Base-by-base conservation (phyloP, 1,140 invertebrate genomes). In the Drosophila sturtevanti region DNA sequence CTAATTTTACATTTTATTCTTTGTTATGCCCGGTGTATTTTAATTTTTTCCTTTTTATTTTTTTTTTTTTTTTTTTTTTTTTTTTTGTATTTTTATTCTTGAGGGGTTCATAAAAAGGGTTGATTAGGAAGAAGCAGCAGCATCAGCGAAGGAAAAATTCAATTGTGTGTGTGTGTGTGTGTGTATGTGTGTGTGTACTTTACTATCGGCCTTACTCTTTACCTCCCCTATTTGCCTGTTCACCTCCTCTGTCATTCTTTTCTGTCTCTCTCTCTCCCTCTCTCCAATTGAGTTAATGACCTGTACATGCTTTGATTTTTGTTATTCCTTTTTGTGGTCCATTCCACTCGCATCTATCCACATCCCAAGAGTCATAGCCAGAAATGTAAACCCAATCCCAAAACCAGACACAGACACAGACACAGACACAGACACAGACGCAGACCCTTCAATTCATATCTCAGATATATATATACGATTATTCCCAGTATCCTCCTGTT, bases 1-100 rank as follows among this genome's bases (percentile, higher is more conserved):
- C 79, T 87, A 89, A 87, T 89, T 89, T 87, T 77, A 82, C 82
- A 87, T 87, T 79, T 89, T 89, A 82, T 89, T 87, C 75, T 87
- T 87, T 48, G 41, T 63, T 78, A 61, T 68, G 62, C 65, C 22
- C 11, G 27, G n/a, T 56, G 41, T 31, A 21, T 68, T 54, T 38
- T 16, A 35, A 65, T 52, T 70, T 73, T 63, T 63, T 59, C 27
- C 27, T 31, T 31, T 21, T 61, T 68, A 59, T 48, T 61, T 77
- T 60, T 61, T 41, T n/a, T n/a, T n/a, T n/a, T n/a, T n/a, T n/a
- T n/a, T n/a, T n/a, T n/a, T 62, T 68, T 82, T 70, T 79, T 79
- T 77, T 12, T 22, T 54, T 55, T 64, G 68, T 44, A 38, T 67
- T 74, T 76, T 51, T 62, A 66, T 72, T 62, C 71, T 80, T 81